Conservation (phyloP, 2,888 invertebrate species). For the Zaprionus bogoriensis region DNA sequence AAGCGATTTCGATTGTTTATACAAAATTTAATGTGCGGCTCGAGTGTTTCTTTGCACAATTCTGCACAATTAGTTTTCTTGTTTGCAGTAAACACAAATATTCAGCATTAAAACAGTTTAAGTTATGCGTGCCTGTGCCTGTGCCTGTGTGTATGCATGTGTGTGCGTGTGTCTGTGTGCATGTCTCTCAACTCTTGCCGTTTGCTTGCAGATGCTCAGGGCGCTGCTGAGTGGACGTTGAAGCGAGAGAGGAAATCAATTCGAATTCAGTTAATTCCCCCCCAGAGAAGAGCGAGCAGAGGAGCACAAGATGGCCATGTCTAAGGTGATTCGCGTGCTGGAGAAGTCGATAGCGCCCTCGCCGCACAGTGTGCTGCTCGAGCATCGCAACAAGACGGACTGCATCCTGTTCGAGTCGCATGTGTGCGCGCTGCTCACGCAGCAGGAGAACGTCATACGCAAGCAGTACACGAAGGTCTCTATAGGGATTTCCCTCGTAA, state of each 20-base stretch:
- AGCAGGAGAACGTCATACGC: slow-evolving; percentile 94
- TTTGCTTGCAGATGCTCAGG: slow-evolving; percentile 59
- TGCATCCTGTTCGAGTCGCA: slow-evolving; percentile 96
- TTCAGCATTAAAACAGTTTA: slow-evolving; percentile 35
- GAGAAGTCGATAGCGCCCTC: slow-evolving; percentile 93
- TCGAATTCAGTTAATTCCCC: slow-evolving; percentile 31
- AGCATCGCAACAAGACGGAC: slow-evolving; percentile 93
- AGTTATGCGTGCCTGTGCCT: slow-evolving; percentile 12
- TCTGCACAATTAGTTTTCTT: not conserved
- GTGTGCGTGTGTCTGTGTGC: no score
- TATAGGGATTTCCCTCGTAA: not conserved
- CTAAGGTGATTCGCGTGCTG: slow-evolving; percentile 94
- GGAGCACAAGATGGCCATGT: slow-evolving; percentile 91
- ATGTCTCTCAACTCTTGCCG: slow-evolving; percentile 12
- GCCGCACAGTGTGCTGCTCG: slow-evolving; percentile 94
- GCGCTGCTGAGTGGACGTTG: slow-evolving; percentile 34
- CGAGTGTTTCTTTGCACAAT: not conserved
- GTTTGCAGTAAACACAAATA: slow-evolving; percentile 26
- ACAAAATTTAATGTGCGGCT: slow-evolving; percentile 18
- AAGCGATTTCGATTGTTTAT: slow-evolving; percentile 39
- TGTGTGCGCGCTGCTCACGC: slow-evolving; percentile 88
- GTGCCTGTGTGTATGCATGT: slow-evolving; percentile 8
- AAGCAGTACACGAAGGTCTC: slow-evolving; percentile 93
- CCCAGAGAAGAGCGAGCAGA: slow-evolving; percentile 9
- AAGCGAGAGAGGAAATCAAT: slow-evolving; percentile 32